Conservation (phyloP, 2,888 invertebrate species). For the Stenodema calcarata region DNA sequence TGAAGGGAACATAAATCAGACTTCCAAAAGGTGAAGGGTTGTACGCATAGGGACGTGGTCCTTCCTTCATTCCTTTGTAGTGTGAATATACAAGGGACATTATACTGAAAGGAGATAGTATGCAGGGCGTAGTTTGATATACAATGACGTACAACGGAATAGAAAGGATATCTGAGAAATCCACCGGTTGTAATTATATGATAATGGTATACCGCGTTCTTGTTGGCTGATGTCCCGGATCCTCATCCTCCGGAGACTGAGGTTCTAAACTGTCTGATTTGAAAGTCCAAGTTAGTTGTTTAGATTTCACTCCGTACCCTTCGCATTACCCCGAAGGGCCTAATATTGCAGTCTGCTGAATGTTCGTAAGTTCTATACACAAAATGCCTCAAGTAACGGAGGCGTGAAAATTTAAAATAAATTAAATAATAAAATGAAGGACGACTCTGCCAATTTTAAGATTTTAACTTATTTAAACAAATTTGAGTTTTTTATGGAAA, state of each 20-base stretch:
- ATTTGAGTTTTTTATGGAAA: too few relatives aligned
- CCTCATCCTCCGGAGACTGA: neutral
- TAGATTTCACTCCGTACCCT: too few relatives aligned
- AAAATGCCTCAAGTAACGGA: too few relatives aligned
- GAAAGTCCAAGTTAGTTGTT: neutral
- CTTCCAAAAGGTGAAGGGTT: constrained; percentile 30
- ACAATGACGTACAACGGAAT: neutral
- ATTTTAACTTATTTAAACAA: too few relatives aligned
- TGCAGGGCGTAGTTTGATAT: neutral
- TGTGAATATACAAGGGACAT: neutral
- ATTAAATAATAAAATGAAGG: too few relatives aligned
- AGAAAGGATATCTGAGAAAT: neutral
- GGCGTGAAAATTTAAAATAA: too few relatives aligned
- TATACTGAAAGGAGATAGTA: neutral
- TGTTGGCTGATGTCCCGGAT: neutral
- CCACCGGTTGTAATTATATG: neutral
- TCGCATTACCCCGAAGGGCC: too few relatives aligned
- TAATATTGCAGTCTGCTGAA: too few relatives aligned
- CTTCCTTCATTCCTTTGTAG: neutral
- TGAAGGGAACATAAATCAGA: constrained; percentile 29
- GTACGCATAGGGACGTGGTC: neutral
- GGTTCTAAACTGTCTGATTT: neutral
- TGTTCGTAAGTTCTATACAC: too few relatives aligned
- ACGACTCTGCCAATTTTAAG: too few relatives aligned
- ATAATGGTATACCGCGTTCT: neutral